Evolutionary conservation across 1,140 invertebrate species (phyloP).

Genomic region (Drosophila bifasciata): DNA sequence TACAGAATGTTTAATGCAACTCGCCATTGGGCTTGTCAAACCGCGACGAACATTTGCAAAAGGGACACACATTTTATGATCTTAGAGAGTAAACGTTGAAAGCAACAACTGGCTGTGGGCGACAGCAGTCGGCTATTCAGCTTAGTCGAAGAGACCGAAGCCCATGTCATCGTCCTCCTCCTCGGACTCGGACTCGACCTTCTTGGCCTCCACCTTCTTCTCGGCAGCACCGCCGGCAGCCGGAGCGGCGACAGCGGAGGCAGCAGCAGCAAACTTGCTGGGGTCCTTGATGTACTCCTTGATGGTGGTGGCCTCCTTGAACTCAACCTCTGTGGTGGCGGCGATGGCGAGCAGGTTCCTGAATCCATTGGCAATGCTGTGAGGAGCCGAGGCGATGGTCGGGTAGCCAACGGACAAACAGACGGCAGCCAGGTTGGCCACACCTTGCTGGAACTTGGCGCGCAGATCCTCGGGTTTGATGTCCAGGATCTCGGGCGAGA

Average conservation of each 20-base stretch:
- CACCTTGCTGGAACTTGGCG: slow-evolving; percentile 95
- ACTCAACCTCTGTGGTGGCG: slow-evolving; percentile 97
- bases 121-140: slow-evolving; percentile 1
- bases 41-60: slow-evolving; percentile 80
- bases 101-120: slow-evolving; percentile 17
- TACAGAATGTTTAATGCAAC: slow-evolving; percentile 64
- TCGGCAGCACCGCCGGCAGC: slow-evolving; percentile 86
- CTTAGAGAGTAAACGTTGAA: slow-evolving; percentile 53
- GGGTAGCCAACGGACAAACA: slow-evolving; percentile 98
- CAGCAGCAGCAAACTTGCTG: slow-evolving; percentile 93
- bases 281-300: slow-evolving; percentile 97
- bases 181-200: slow-evolving; percentile 91
- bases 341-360: slow-evolving; percentile 99
- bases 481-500: slow-evolving; percentile 97
- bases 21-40: slow-evolving; percentile 83
- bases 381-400: slow-evolving; percentile 97
- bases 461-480: slow-evolving; percentile 98
- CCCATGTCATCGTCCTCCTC: slow-evolving; percentile 99
- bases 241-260: slow-evolving; percentile 87
- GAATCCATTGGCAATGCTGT: slow-evolving; percentile 98
- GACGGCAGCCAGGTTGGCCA: slow-evolving; percentile 96
- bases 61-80: slow-evolving; percentile 20
- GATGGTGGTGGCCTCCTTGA: slow-evolving; percentile 96
- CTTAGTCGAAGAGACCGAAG: slow-evolving; percentile 97
- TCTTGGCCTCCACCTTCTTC: slow-evolving; percentile 90